A percentile compares a stretch with the other conserved stretches of the same genome.
phyloP scores from a whole-genome alignment of 2,888 invertebrate species.

The Pristionchus exspectatus region DNA sequence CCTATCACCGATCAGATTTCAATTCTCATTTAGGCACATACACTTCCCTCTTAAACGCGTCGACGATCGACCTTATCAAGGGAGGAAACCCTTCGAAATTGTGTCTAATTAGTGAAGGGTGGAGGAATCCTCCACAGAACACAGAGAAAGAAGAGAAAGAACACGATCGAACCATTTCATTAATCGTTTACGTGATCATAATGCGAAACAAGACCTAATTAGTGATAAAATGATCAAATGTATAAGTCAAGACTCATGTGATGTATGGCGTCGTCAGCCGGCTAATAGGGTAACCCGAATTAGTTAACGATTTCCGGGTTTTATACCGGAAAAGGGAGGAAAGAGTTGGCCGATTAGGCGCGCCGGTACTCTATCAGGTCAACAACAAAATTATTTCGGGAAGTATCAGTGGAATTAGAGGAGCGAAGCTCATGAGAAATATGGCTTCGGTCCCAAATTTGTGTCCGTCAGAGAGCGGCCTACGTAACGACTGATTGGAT shows the following conservation, averaged over 20 bases:
- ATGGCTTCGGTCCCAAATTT: background rate
- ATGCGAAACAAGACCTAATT: too few relatives aligned
- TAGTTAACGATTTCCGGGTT: conserved; percentile 3
- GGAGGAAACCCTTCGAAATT: background rate
- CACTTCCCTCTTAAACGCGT: background rate
- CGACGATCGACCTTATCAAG: conserved; percentile 10
- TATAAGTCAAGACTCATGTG: background rate
- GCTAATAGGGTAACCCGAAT: conserved; percentile 5
- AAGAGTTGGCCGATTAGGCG: conserved; percentile 16
- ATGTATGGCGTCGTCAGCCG: background rate
- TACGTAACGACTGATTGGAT: conserved; percentile 21
- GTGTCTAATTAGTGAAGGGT: background rate
- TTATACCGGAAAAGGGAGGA: background rate
- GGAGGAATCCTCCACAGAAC: background rate
- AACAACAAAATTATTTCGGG: conserved; percentile 35
- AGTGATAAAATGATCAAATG: background rate
- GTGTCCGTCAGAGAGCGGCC: conserved; percentile 1
- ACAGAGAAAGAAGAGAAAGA: background rate
- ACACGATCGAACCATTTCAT: background rate
- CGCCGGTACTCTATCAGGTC: background rate
- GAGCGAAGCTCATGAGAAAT: background rate
- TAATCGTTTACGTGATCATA: background rate
- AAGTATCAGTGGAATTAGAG: background rate
- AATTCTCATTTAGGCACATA: background rate
- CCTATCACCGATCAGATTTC: background rate